A percentile compares a stretch with the other conserved stretches of the same genome.
These are phyloP conservation scores for Nemurella pictetii DNA, from an alignment of 2,888 invertebrate species.

Conservation along the genomic window DNA sequence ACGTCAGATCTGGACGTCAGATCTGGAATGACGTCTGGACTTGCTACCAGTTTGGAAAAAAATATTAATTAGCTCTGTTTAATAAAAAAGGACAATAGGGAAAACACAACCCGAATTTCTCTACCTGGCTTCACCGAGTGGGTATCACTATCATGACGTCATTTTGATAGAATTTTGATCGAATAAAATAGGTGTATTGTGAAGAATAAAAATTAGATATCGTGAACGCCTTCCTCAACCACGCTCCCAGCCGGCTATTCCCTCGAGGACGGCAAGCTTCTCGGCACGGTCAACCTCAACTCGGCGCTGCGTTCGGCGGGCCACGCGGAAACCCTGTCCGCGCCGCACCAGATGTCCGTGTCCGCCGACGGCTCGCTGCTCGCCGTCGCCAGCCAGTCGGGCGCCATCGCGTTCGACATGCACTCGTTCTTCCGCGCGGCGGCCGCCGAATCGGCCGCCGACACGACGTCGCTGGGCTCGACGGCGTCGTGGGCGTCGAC, in stretches of 20 bases:
- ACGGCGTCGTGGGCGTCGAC: not conserved
- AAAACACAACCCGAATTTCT: too few species aligned
- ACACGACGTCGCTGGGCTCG: not conserved
- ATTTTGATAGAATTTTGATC: too few species aligned
- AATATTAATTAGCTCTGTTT: too few species aligned
- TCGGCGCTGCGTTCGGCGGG: conserved; percentile 13
- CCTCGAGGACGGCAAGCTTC: conserved; percentile 22
- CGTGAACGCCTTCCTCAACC: conserved; percentile 34
- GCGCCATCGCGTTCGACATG: not conserved
- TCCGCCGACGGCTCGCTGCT: conserved; percentile 28
- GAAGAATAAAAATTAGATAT: too few species aligned
- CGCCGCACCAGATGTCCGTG: conserved; percentile 24
- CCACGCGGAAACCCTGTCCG: not conserved
- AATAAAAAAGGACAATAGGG: too few species aligned
- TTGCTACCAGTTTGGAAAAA: too few species aligned
- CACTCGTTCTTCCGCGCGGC: not conserved
- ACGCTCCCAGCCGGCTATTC: conserved; percentile 33
- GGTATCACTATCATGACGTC: too few species aligned
- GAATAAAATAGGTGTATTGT: too few species aligned
- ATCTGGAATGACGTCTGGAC: too few species aligned
- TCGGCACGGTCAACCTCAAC: conserved; percentile 35
- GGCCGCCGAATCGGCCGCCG: not conserved
- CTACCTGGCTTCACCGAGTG: too few species aligned
- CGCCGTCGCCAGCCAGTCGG: conserved; percentile 19
- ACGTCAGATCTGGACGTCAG: too few species aligned